A percentile compares a stretch with the other conserved stretches of the same genome.
Evolutionary conservation across 2,113 vertebrate genomes (phyloP).

Genomic region (Oreotrochilus melanogaster): DNA sequence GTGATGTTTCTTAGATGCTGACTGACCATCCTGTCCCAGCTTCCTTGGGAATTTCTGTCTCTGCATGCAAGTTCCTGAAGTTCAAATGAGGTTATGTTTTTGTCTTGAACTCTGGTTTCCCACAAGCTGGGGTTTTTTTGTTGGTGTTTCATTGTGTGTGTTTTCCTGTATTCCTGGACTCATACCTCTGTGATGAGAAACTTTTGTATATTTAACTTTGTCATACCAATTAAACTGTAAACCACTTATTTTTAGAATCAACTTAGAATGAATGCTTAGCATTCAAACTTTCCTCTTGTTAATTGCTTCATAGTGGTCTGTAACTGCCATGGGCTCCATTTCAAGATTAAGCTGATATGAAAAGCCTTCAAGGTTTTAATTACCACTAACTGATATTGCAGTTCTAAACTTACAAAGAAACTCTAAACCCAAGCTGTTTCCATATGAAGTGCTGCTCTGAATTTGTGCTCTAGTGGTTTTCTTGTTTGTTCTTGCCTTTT

Average conservation of each 20-base stretch:
- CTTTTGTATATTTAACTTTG: slow-evolving; percentile 18
- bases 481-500: not conserved
- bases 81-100: slow-evolving; percentile 60
- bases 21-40: not conserved
- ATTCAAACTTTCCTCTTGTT: not conserved
- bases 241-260: slow-evolving; percentile 26
- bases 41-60: slow-evolving; percentile 49
- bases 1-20: slow-evolving; percentile 25
- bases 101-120: slow-evolving; percentile 39
- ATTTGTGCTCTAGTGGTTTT: not conserved
- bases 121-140: not conserved
- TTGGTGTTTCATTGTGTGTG: not conserved
- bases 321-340: slow-evolving; percentile 4
- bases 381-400: not conserved
- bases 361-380: slow-evolving; percentile 19
- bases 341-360: slow-evolving; percentile 8
- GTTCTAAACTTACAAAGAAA: not conserved
- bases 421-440: not conserved
- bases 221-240: slow-evolving; percentile 12
- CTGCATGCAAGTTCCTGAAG: slow-evolving; percentile 33
- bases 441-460: not conserved
- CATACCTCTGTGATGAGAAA: slow-evolving; percentile 10
- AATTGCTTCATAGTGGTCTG: slow-evolving; percentile 2
- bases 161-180: slow-evolving; percentile 17
- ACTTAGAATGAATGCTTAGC: not conserved